Evolutionary conservation across 2,113 vertebrate species (phyloP).

Genomic region (Crotalus viridis): DNA sequence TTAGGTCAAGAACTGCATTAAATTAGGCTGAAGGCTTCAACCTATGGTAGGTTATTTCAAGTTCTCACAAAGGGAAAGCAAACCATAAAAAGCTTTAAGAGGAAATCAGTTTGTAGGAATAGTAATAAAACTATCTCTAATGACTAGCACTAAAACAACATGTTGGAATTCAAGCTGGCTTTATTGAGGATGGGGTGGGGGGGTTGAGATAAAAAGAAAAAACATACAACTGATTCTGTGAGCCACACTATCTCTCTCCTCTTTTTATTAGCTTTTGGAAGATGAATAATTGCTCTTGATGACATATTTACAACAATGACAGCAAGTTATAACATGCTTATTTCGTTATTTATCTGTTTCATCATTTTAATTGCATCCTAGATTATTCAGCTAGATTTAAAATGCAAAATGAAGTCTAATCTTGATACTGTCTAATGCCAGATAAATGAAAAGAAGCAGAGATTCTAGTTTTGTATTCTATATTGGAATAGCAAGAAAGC

Average conservation of each 20-base stretch:
- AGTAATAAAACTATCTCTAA: slow-evolving; percentile 6
- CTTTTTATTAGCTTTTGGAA: slow-evolving; percentile 63
- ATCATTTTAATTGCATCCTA: slow-evolving; percentile 48
- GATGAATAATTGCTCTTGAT: slow-evolving; percentile 51
- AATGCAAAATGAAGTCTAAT: slow-evolving; percentile 39
- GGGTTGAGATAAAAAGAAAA: slow-evolving; percentile 49
- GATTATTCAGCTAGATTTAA: slow-evolving; percentile 63
- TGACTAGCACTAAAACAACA: slow-evolving; percentile 29
- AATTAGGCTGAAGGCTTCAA: neutral
- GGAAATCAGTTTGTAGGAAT: neutral
- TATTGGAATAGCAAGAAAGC: slow-evolving; percentile 59
- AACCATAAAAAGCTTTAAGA: neutral
- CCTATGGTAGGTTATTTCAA: slow-evolving; percentile 18
- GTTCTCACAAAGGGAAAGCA: neutral
- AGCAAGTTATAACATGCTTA: slow-evolving; percentile 58
- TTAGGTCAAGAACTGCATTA: neutral
- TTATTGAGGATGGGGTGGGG: neutral
- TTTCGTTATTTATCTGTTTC: slow-evolving; percentile 65
- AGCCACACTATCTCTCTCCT: slow-evolving; percentile 33
- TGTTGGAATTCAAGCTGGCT: slow-evolving; percentile 45
- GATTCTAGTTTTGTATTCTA: slow-evolving; percentile 61
- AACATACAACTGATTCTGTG: neutral
- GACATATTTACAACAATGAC: slow-evolving; percentile 49
- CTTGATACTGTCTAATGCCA: slow-evolving; percentile 49
- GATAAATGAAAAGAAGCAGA: slow-evolving; percentile 52